Conservation (phyloP, 2,797 vertebrate genomes). For the Scarus forsteni region DNA sequence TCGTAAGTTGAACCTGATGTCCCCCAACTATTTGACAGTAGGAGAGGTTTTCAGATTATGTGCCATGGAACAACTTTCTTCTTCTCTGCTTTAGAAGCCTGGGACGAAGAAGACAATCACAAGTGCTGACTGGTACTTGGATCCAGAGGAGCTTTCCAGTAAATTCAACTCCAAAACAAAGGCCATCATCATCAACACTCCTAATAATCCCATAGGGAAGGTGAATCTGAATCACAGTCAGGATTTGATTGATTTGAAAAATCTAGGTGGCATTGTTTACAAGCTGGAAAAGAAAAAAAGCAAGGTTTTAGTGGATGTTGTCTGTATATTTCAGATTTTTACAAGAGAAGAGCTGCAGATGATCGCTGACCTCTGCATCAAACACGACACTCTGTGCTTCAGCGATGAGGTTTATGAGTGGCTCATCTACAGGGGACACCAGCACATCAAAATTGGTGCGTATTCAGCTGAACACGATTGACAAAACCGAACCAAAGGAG, state of each 20-base stretch:
- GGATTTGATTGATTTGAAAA: not conserved
- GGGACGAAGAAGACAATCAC: constrained; percentile 68
- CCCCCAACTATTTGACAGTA: not conserved
- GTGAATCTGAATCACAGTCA: constrained; percentile 62
- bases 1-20: constrained; percentile 82
- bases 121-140: constrained; percentile 92
- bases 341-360: constrained; percentile 90
- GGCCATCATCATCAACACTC: constrained; percentile 95
- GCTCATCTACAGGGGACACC: constrained; percentile 91
- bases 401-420: constrained; percentile 99
- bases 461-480: not conserved
- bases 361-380: constrained; percentile 94
- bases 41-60: not conserved
- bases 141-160: constrained; percentile 90
- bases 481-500: no score
- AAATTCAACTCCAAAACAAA: constrained; percentile 97
- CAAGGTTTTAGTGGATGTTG: constrained; percentile 1
- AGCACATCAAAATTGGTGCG: constrained; percentile 95
- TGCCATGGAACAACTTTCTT: not conserved
- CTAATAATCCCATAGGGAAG: constrained; percentile 95
- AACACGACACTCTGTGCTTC: constrained; percentile 93
- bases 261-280: no score
- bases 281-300: not conserved
- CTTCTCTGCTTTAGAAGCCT: constrained; percentile 80
- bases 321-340: constrained; percentile 85